A percentile compares a stretch with the other conserved stretches of the same genome.
Conservation (phyloP, 1,140 invertebrate genomes). For the Diabrotica virgifera region DNA sequence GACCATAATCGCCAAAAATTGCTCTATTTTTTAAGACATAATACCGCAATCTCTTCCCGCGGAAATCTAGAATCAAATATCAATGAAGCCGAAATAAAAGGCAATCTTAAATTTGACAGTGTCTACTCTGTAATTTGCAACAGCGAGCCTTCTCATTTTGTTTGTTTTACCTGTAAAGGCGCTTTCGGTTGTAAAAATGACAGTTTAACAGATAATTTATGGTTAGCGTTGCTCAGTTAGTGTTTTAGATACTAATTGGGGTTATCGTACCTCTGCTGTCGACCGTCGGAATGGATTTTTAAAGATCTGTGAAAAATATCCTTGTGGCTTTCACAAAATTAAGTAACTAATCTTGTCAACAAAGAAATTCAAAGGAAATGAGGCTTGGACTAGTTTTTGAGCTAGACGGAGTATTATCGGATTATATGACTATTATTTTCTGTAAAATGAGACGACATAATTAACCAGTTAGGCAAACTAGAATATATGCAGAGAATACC, state of each 20-base stretch:
- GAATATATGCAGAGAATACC: too few species aligned
- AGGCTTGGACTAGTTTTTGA: too few species aligned
- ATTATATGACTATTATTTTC: too few species aligned
- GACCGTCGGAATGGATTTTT: constrained; percentile 7
- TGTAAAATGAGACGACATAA: too few species aligned
- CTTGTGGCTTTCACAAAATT: neutral
- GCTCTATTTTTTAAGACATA: too few species aligned
- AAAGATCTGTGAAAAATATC: constrained; percentile 4
- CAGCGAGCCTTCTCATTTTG: constrained; percentile 8
- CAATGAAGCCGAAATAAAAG: constrained; percentile 5
- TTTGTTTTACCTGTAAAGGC: constrained; percentile 15
- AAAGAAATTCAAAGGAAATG: too few species aligned
- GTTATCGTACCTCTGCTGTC: constrained; percentile 1
- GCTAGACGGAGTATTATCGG: too few species aligned
- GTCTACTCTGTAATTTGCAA: constrained; percentile 12
- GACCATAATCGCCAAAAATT: too few species aligned
- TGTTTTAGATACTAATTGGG: constrained; percentile 11
- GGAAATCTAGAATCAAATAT: constrained; percentile 1
- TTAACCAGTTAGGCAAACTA: too few species aligned
- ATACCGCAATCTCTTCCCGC: neutral
- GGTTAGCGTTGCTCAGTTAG: constrained; percentile 4
- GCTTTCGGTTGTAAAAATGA: constrained; percentile 11
- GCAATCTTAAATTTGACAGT: constrained; percentile 3
- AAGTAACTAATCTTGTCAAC: too few species aligned
- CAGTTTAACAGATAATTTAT: constrained; percentile 11